Evolutionary conservation across 2,797 vertebrate genomes (phyloP).

Genomic region (Periophthalmus magnuspinnatus): DNA sequence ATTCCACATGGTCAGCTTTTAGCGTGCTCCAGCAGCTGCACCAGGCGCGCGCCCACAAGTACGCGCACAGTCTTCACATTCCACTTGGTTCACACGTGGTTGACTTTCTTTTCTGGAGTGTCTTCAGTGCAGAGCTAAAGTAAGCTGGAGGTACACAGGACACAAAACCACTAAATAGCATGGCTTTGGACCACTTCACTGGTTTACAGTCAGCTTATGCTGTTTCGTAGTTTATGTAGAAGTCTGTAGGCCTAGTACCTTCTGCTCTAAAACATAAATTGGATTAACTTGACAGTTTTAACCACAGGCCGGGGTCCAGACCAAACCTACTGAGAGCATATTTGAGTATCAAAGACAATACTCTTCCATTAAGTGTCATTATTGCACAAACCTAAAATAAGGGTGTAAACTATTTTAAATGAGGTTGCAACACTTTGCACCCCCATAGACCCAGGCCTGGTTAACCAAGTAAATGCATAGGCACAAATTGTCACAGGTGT

Average conservation of each 20-base stretch:
- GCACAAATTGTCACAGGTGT: background rate
- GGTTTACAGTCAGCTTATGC: constrained; percentile 9
- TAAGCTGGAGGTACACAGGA: constrained; percentile 33
- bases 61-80: constrained; percentile 49
- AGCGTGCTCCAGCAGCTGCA: constrained; percentile 60
- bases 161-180: constrained; percentile 6
- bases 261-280: background rate
- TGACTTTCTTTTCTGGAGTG: constrained; percentile 55
- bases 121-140: constrained; percentile 36
- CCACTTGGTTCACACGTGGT: constrained; percentile 60
- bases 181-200: constrained; percentile 2
- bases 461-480: background rate
- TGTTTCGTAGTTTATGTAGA: background rate
- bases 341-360: no score
- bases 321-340: no score
- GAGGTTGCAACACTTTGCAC: no score
- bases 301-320: no score
- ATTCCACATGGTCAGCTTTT: constrained; percentile 59
- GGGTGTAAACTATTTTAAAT: no score
- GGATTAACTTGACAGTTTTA: background rate
- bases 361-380: no score
- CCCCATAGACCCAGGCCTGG: no score
- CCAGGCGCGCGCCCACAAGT: constrained; percentile 26
- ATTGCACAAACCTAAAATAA: no score
- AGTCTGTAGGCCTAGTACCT: background rate